phyloP scores from a whole-genome alignment of 1,140 invertebrate species.

The Nomia melanderi region DNA sequence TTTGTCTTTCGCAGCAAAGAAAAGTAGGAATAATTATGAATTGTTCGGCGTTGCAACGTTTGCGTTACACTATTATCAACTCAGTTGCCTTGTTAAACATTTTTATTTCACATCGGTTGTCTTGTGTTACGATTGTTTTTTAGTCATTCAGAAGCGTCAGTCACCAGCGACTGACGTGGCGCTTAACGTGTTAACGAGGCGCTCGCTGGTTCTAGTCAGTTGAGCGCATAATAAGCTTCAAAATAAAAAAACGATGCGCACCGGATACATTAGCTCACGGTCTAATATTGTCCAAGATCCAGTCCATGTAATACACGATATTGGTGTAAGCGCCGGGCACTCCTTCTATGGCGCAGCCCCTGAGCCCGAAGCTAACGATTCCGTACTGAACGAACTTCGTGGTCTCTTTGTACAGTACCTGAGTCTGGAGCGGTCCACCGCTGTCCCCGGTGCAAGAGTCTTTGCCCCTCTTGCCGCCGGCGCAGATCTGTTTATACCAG shows the following conservation, averaged over 20 bases:
- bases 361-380: constrained; percentile 82
- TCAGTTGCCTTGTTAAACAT: too few relatives aligned
- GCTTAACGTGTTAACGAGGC: too few relatives aligned
- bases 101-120: too few relatives aligned
- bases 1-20: too few relatives aligned
- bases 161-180: too few relatives aligned
- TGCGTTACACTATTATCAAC: too few relatives aligned
- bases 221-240: neutral
- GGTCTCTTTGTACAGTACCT: constrained; percentile 60
- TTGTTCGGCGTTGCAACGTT: too few relatives aligned
- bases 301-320: constrained; percentile 83
- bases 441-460: constrained; percentile 80
- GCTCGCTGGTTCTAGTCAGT: too few relatives aligned
- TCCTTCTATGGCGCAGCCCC: constrained; percentile 79
- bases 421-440: constrained; percentile 80
- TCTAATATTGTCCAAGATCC: constrained; percentile 83
- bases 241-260: neutral
- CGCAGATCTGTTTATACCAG: constrained; percentile 82
- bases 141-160: too few relatives aligned
- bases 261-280: constrained; percentile 50
- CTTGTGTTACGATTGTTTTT: too few relatives aligned
- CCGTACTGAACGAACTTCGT: constrained; percentile 78
- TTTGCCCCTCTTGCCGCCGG: constrained; percentile 81
- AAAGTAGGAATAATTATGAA: too few relatives aligned
- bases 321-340: constrained; percentile 85